Conservation (phyloP, 2,113 vertebrate genomes). For the Lophura nycthemera region DNA sequence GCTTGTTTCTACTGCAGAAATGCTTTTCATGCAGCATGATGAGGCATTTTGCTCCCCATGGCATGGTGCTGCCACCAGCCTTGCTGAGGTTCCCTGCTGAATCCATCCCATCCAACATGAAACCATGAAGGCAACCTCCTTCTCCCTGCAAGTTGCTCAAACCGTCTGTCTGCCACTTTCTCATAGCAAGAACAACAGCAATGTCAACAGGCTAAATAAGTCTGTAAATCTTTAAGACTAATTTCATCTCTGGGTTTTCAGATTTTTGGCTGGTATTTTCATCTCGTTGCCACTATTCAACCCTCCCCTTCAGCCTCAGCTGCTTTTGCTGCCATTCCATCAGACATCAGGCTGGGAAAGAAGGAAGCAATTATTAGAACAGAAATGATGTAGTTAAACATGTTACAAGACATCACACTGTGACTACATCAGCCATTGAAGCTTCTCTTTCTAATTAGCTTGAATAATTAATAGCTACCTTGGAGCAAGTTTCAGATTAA, state of each 20-base stretch:
- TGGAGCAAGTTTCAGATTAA: constrained; percentile 15
- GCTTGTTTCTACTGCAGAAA: background rate
- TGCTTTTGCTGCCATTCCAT: background rate
- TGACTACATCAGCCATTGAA: background rate
- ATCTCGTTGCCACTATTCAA: background rate
- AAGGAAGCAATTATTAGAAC: background rate
- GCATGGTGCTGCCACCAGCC: background rate
- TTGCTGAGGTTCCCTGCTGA: background rate
- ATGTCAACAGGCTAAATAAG: background rate
- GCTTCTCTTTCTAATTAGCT: constrained; percentile 5
- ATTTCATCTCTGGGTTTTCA: background rate
- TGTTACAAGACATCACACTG: background rate
- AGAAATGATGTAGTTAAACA: background rate
- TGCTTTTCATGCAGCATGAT: background rate
- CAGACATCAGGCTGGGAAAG: background rate
- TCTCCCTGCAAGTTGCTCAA: background rate
- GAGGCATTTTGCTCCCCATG: background rate
- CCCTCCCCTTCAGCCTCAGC: background rate
- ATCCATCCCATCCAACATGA: background rate
- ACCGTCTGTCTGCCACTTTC: background rate
- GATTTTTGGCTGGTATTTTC: background rate
- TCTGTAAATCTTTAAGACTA: background rate
- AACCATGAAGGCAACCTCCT: background rate
- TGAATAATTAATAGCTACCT: constrained; percentile 9
- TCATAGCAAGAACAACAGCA: background rate